Evolutionary conservation across 2,888 invertebrate genomes (phyloP), one percentile per base, ranked within the genome.

Genomic region (Petrolisthes manimaculis): DNA sequence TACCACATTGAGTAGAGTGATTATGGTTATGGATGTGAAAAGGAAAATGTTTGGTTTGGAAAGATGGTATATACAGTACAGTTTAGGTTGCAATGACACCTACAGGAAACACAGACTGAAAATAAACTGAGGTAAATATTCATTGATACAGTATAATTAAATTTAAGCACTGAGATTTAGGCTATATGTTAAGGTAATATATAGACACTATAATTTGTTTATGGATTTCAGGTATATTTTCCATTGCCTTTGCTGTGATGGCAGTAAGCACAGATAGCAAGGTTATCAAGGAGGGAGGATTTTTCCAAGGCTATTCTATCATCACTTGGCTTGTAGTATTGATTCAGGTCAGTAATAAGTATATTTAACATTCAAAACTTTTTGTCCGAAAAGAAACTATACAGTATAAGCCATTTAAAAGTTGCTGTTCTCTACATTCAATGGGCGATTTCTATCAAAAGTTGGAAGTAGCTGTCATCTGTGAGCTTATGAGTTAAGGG

Each of bases 291-390:
- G 91, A 92, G 67, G 91, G 92, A 84, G 94, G 94, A 14, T 94
- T 94, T 91, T 93, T 94, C 90, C 93, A 94, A 90, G 94, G 94
- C 61, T 94, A 94, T 92, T 93, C 93, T 89, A 82, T 90, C 55
- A 90, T 93, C 21, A 93, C 93, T 8, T 94, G 94, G 94, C 91
- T 93, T 86, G 93, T 94, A n/a, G 92, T 94, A 21, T 77, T 92
- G 18, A 92, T 94, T 54, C 94, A 94, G 92, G 93, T 93, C 85
- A 90, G 90, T 85, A 37, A 37, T 37, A 37, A 37, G 37, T 37
- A 37, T 37, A 37, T 37, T 37, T 37, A 37, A 2, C 37, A 37
- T 37, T 37, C 37, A 37, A 37, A 37, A 37, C 37, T 37, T 37
- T 37, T 2, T 37, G 37, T 37, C 37, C 37, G 0, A 37, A 37